Evolutionary conservation across 1,140 invertebrate genomes (phyloP), one percentile per base, ranked within the genome.

Genomic region (Scaptomyza graminum): DNA sequence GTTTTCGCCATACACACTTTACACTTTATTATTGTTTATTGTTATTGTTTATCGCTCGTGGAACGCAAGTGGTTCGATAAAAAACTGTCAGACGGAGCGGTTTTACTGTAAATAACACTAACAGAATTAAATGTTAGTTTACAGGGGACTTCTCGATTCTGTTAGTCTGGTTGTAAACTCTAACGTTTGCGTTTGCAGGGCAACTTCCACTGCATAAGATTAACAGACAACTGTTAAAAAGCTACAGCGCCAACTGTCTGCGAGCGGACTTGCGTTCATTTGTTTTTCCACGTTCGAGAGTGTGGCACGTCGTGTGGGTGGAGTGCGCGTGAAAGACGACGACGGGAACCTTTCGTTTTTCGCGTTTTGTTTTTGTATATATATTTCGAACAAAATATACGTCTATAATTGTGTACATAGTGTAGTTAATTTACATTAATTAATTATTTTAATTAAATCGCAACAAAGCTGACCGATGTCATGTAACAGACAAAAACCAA

Each of bases 331-430:
- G 69, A 76, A 76, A 67, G 70, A 68, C 65, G 56, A 52, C 22
- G 60, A 73, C 70, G 70, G 70, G 65, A 73, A 73, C 56, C 56
- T 73, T 73, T 74, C 71, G 71, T 76, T 76, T 77, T 81, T 85
- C 77, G 66, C 65, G 65, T 81, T 85, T 85, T 84, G 81, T 77
- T 85, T 84, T 85, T 85, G 80, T 84, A 84, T 55, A 73, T 75
- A 79, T 79, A 83, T 73, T 83, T 83, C 69, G 52, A 56, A 71
- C 49, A 65, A 75, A 60, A 74, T 22, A 31, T 61, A 67, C 59
- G 62, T 78, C 52, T 69, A 46, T 79, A 62, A 68, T 60, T 71
- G 65, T 76, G 68, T 84, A 84, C 11, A 80, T 84, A 84, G 60
- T 81, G 67, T 77, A 59, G 61, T 77, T 70, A 74, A 77, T 77